Percentiles rank a stretch among this genome's conserved stretches.
phyloP scores from a whole-genome alignment of 2,113 vertebrate genomes.

The Lucifuga dentata region DNA sequence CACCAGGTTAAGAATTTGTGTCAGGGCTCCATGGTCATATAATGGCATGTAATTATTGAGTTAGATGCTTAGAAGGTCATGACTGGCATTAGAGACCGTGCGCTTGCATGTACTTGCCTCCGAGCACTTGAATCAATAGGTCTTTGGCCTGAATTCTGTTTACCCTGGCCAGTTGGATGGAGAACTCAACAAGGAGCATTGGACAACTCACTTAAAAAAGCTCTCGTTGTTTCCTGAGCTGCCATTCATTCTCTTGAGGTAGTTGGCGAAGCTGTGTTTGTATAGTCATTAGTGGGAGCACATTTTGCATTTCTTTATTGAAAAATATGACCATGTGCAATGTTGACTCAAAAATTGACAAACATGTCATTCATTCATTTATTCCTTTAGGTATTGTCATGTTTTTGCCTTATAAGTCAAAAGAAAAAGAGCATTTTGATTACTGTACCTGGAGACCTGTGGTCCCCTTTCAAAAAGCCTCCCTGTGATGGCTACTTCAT shows the following conservation, averaged over 20 bases:
- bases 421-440: conserved; percentile 1
- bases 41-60: conserved; percentile 70
- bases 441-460: too few species aligned
- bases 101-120: conserved; percentile 59
- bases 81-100: conserved; percentile 31
- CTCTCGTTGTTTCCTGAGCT: conserved; percentile 54
- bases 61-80: conserved; percentile 46
- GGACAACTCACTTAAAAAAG: conserved; percentile 52
- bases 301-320: conserved; percentile 25
- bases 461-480: too few species aligned
- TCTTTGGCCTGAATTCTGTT: conserved; percentile 66
- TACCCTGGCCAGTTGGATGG: conserved; percentile 37
- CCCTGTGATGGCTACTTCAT: too few species aligned
- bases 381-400: neutral
- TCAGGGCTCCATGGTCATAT: conserved; percentile 30
- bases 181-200: conserved; percentile 52
- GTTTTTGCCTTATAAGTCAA: conserved; percentile 4
- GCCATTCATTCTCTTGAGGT: conserved; percentile 50
- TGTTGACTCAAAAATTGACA: conserved; percentile 2
- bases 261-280: conserved; percentile 40
- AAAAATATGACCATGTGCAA: conserved; percentile 11
- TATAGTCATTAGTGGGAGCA: conserved; percentile 31
- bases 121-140: conserved; percentile 33
- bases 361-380: conserved; percentile 5
- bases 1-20: conserved; percentile 57